Evolutionary conservation across 2,113 vertebrate species (phyloP), one percentile per base, ranked within the genome.

Genomic region (Syrrhaptes paradoxus): DNA sequence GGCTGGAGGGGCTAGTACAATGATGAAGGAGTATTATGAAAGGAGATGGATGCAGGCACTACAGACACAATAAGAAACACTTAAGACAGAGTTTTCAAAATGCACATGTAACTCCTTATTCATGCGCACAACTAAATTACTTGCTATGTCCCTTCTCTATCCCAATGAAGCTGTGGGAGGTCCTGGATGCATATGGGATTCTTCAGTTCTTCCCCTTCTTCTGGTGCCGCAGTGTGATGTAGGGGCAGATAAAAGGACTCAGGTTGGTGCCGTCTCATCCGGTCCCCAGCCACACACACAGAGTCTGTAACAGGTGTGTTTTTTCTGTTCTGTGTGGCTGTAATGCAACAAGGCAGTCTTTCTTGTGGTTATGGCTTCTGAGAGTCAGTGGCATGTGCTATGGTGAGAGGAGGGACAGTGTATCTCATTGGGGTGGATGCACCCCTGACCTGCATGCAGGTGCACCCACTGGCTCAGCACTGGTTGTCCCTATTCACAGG

Each of bases 361-460:
- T 11, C 11, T 55, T 3, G 2, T 3, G 5, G 2, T 43, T 51
- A 21, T 28, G 22, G 7, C 36, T 91, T 65, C 34, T 43, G 41
- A 65, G 26, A 66, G 32, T 15, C 21, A 43, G 32, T 34, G 32
- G 5, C 18, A 62, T 11, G 2, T 43, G 22, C 13, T 36, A 0
- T 17, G 12, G 12, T 26, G 36, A 49, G 46, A 89, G 32, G 17
- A 74, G 13, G 6, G 26, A 38, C 3, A 26, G 54, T 46, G 24
- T 19, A 55, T 25, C 26, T 87, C 6, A 1, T 3, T 32, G 29
- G 8, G 6, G 13, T 79, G 25, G 38, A 28, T 22, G 32, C 8
- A 43, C 1, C 2, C 17, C 21, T 55, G 63, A 21, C 6, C 19
- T 31, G 7, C 21, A 10, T 13, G 16, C 2, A 2, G 19, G 15